phyloP scores from a whole-genome alignment of 1,140 invertebrate genomes.

The Heliconius himera region DNA sequence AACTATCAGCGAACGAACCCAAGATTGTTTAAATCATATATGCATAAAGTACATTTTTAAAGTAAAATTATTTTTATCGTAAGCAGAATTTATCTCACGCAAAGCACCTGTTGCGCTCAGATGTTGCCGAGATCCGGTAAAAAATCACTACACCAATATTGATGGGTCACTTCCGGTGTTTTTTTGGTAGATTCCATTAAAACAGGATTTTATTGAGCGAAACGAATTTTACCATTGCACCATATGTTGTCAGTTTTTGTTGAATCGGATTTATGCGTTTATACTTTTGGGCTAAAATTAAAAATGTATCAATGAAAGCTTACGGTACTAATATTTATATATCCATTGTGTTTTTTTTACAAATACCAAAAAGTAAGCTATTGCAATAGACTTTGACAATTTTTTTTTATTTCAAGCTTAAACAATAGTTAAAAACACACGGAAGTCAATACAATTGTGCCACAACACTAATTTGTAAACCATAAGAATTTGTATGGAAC shows the following conservation, averaged over 20 bases:
- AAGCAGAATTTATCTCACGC: constrained; percentile 42
- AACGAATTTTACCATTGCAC: constrained; percentile 27
- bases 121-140: constrained; percentile 68
- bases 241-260: constrained; percentile 51
- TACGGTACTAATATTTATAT: neutral
- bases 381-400: too few species aligned
- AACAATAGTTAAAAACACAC: neutral
- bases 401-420: too few species aligned
- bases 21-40: neutral
- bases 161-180: constrained; percentile 65
- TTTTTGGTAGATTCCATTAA: constrained; percentile 55
- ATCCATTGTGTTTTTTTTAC: neutral
- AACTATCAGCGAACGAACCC: neutral
- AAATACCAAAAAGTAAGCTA: neutral
- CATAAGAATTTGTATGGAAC: constrained; percentile 16
- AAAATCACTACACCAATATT: constrained; percentile 68
- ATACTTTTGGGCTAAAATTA: neutral
- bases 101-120: constrained; percentile 67
- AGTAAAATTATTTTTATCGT: constrained; percentile 15
- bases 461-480: neutral
- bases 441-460: neutral
- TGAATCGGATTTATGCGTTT: constrained; percentile 37
- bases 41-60: neutral
- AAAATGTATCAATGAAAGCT: neutral
- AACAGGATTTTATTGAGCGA: constrained; percentile 49